A percentile compares a stretch with the other conserved stretches of the same genome.
These are phyloP conservation scores for Psittacula echo DNA, from an alignment of 2,797 vertebrate genomes.

Conservation along the genomic window DNA sequence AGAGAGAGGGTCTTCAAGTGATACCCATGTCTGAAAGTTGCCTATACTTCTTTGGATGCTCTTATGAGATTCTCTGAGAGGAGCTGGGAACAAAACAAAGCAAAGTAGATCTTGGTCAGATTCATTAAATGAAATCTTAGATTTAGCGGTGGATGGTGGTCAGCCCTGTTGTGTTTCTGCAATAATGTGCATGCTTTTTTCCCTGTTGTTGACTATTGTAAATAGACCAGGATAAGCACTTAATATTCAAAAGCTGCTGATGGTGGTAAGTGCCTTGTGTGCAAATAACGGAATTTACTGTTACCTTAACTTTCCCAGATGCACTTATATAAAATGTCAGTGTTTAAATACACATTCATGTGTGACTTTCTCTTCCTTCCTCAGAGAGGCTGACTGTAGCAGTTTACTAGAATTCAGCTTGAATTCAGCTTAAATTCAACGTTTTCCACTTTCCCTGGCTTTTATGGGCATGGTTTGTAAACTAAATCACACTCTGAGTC, in stretches of 20 bases:
- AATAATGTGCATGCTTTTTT: background rate
- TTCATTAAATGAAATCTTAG: background rate
- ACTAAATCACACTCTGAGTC: background rate
- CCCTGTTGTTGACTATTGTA: background rate
- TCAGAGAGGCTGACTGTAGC: background rate
- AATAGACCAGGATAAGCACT: background rate
- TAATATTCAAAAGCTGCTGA: background rate
- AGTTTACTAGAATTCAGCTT: background rate
- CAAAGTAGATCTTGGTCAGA: background rate
- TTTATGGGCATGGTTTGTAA: background rate
- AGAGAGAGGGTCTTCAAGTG: background rate
- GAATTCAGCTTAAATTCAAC: background rate
- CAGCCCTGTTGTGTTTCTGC: background rate
- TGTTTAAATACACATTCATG: background rate
- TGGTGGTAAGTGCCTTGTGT: background rate
- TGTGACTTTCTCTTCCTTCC: background rate
- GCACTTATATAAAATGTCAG: background rate
- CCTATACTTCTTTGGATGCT: background rate
- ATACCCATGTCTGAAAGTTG: background rate
- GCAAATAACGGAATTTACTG: background rate
- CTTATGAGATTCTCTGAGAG: background rate
- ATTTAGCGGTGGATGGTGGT: background rate
- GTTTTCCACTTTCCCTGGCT: background rate
- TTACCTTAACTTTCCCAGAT: background rate
- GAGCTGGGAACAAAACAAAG: background rate